A percentile compares a stretch with the other conserved stretches of the same genome.
Evolutionary conservation across 2,888 invertebrate species (phyloP).

Genomic region (Catocala sponsa): DNA sequence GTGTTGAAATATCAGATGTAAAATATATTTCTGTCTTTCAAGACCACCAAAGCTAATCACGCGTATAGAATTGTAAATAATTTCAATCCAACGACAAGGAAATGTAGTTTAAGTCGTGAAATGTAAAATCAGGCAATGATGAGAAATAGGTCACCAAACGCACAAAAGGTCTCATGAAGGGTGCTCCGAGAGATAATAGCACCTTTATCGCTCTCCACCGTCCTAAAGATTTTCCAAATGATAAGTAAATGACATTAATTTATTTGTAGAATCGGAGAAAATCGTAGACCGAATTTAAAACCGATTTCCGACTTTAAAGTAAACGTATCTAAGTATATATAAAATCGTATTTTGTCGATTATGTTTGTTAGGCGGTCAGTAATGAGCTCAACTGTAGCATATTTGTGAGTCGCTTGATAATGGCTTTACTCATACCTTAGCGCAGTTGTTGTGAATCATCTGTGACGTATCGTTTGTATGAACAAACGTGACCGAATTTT

Average conservation of each 20-base stretch:
- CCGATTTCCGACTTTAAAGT: too few species aligned
- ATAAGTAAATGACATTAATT: too few species aligned
- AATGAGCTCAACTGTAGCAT: slow-evolving; percentile 44
- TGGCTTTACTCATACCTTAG: slow-evolving; percentile 15
- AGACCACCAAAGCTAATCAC: too few species aligned
- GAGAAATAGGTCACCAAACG: slow-evolving; percentile 34
- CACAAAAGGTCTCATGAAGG: slow-evolving; percentile 11
- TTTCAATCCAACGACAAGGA: background rate
- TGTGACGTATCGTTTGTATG: slow-evolving; percentile 54
- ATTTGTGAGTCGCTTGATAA: slow-evolving; percentile 36
- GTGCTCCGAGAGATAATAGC: slow-evolving; percentile 25
- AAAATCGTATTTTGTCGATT: too few species aligned
- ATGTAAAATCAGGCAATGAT: slow-evolving; percentile 14
- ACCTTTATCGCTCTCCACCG: slow-evolving; percentile 13
- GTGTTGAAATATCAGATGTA: too few species aligned
- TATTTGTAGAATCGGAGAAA: background rate
- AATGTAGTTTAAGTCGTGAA: background rate
- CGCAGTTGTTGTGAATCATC: slow-evolving; percentile 51
- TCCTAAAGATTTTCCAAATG: too few species aligned
- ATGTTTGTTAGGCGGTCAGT: slow-evolving; percentile 23
- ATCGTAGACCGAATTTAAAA: too few species aligned
- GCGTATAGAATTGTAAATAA: too few species aligned
- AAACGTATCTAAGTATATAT: too few species aligned
- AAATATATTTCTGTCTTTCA: too few species aligned
- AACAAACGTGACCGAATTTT: slow-evolving; percentile 46